phyloP scores from a whole-genome alignment of 2,113 vertebrate species.

The Paramormyrops kingsleyae region DNA sequence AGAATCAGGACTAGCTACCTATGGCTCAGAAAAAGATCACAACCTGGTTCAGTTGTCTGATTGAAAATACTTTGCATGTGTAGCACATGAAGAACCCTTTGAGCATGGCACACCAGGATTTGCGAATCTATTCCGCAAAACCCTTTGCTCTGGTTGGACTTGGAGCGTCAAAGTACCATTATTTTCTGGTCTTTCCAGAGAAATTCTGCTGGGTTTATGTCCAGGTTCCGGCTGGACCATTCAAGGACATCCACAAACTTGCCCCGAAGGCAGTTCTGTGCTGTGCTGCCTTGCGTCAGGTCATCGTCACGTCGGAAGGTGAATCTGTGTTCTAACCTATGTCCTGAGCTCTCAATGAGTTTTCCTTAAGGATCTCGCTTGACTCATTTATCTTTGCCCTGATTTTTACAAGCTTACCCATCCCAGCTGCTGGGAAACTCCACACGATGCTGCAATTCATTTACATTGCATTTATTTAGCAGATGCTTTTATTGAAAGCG shows the following conservation, averaged over 20 bases:
- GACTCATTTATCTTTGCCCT: background rate
- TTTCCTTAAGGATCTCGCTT: background rate
- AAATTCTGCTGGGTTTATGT: background rate
- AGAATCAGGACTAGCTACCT: background rate
- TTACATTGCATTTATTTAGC: background rate
- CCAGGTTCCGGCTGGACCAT: background rate
- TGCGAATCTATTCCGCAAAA: no score
- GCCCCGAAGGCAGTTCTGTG: background rate
- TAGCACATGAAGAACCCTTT: no score
- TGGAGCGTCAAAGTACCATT: no score
- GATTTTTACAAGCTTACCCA: background rate
- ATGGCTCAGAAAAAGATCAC: background rate
- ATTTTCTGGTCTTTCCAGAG: no score
- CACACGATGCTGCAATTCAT: no score
- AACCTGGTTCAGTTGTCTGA: background rate
- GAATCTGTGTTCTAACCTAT: background rate
- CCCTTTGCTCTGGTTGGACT: no score
- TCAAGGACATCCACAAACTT: background rate
- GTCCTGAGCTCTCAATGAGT: background rate
- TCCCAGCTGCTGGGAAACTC: background rate
- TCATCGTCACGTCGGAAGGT: background rate
- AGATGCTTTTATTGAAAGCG: background rate
- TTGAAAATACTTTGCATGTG: background rate
- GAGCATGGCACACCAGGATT: no score
- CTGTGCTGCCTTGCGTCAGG: background rate